Base-by-base conservation (phyloP, 2,888 invertebrate species). In the Anthophora plumipes region DNA sequence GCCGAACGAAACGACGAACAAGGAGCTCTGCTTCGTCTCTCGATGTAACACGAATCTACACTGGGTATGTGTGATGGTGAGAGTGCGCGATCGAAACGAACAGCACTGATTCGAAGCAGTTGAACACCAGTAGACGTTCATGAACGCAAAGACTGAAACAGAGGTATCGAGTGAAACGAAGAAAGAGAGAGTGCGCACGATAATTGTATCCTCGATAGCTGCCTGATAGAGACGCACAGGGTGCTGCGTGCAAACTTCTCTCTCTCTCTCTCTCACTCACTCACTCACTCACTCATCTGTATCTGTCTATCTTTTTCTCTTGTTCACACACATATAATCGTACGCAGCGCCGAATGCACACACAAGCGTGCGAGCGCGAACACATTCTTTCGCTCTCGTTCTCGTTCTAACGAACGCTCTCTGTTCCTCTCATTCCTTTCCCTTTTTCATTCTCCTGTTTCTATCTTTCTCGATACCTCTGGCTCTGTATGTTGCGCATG, bases 81-180 rank as follows among this genome's bases (percentile, higher is more conserved):
- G 63, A 57, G 73, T 66, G 79, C 59, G 50, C 61, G 78, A 77
- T 77, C 74, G 75, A 82, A 80, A 84, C 72, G 76, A 50, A 68
- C 54, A 63, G 20, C 78, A 75, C 54, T 59, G 82, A 74, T 76
- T 22, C 72, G 68, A 41, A 70, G 59, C 82, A 85, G 57, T 84
- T 60, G 68, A 74, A 86, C 76, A 77, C 80, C 86, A 74, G 83
- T 80, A 77, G 87, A 85, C 80, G 76, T 79, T 54, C 41, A 60
- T 22, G 57, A 75, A 74, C 69, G 61, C 61, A 73, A 71, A 66
- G 67, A 71, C 67, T 46, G 75, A 68, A 60, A 66, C 79, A 43
- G 80, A 70, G 75, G 43, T 68, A 72, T 66, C 60, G 60, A 63
- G 74, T 67, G 74, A 69, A 52, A 71, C 48, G 66, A 69, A 74